Evolutionary conservation across 2,113 vertebrate genomes (phyloP).

Genomic region (Eublepharis macularius): DNA sequence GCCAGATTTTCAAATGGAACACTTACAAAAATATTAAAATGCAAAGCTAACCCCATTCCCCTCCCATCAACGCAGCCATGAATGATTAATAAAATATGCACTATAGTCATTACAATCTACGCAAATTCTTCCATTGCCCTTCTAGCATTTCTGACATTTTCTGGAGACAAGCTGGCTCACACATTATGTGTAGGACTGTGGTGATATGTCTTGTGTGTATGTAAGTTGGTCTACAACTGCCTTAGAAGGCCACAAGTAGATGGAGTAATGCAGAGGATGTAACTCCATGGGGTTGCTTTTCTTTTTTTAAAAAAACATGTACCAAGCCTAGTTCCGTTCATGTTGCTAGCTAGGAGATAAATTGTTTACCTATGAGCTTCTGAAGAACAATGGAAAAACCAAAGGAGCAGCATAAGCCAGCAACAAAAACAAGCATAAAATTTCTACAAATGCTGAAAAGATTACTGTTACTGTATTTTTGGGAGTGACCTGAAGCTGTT

Average conservation of each 20-base stretch:
- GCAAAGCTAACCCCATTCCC: not conserved
- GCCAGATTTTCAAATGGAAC: not conserved
- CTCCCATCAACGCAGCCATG: not conserved
- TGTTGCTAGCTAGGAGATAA: not conserved
- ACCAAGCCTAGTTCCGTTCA: not conserved
- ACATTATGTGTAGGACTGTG: not conserved
- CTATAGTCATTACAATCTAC: not conserved
- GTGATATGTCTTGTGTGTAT: not conserved
- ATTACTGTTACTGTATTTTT: not conserved
- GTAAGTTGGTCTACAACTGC: not conserved
- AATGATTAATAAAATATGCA: not conserved
- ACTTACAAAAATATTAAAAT: not conserved
- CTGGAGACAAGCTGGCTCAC: not conserved
- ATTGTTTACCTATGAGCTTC: not conserved
- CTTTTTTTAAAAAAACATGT: not conserved
- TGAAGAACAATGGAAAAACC: not conserved
- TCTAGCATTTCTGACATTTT: not conserved
- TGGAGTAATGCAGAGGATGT: not conserved
- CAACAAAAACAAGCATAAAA: not conserved
- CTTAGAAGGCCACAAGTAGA: not conserved
- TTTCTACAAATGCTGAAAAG: not conserved
- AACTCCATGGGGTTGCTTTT: not conserved
- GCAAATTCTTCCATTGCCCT: not conserved
- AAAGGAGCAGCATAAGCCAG: not conserved
- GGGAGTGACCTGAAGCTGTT: not conserved